phyloP scores from a whole-genome alignment of 2,888 invertebrate species.

The Synanthedon myopaeformis region DNA sequence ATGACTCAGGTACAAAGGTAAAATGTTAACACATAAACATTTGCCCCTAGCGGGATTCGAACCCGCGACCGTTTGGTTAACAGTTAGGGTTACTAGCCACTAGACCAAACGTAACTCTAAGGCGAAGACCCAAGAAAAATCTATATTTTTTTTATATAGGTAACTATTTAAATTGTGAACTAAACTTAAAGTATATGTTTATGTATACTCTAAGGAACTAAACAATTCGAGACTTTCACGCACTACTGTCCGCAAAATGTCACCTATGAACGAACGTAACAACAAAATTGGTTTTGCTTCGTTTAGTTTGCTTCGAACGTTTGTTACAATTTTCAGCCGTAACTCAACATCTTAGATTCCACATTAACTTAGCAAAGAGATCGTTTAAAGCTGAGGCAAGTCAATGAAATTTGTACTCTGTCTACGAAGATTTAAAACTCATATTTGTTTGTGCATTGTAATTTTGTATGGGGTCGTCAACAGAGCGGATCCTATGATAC shows the following conservation, averaged over 20 bases:
- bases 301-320: background rate
- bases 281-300: background rate
- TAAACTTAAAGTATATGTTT: too few species aligned
- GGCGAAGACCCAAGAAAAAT: too few species aligned
- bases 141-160: too few species aligned
- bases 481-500: conserved; percentile 27
- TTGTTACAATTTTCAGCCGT: background rate
- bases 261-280: background rate
- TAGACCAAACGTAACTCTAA: too few species aligned
- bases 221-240: background rate
- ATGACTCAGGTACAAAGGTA: too few species aligned
- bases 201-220: too few species aligned
- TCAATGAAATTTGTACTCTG: conserved; percentile 1
- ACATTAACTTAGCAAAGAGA: background rate
- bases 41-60: too few species aligned
- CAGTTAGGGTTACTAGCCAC: too few species aligned
- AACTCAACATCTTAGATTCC: background rate
- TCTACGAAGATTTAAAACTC: background rate
- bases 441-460: background rate
- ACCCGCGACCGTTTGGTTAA: too few species aligned
- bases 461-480: conserved; percentile 37
- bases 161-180: too few species aligned
- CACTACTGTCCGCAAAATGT: background rate
- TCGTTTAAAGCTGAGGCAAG: background rate
- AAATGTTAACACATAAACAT: too few species aligned